Base-by-base conservation (phyloP, 1,140 invertebrate genomes). In the Eurosta solidaginis region DNA sequence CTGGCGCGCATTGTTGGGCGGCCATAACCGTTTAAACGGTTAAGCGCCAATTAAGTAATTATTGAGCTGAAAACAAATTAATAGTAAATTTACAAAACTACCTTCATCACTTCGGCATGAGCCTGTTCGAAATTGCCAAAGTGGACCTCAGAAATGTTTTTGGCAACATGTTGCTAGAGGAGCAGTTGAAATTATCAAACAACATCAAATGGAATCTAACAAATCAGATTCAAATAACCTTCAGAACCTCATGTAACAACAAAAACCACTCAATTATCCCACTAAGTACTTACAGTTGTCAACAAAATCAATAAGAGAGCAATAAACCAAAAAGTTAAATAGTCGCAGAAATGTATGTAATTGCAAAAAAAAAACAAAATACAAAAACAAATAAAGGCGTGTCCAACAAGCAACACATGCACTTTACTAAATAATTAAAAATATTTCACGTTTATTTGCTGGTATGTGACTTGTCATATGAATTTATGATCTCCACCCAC, bases 361-460 rank as follows among this genome's bases (percentile, higher is more conserved):
- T 27, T 2, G 50, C n/a, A 9, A 2, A 40, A 68, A 68, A 40
- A 40, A 17, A 68, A 40, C 33, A 20, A 20, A 68, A 40, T 40
- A 33, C 59, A 27, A 75, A 49, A 75, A 20, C 73, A 75, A 75
- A 75, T 75, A 75, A 75, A 75, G 73, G 73, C 73, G 73, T 45
- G 68, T 20, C 44, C 29, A 29, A 29, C n/a, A 17, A 22, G 25
- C 73, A n/a, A n/a, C 59, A 9, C 7, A 68, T 68, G 36, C 59
- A 17, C 59, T 68, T 68, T 20, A 27, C 22, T 12, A n/a, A 45
- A 75, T 75, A 75, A 75, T 75, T 75, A 75, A 75, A 47, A 49
- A n/a, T 22, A 17, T 25, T 7, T 0, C 2, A 25, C 7, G 59
- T 40, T 40, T 40, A 68, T 68, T 68, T 68, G 20, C 59, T 68